Conservation (phyloP, 2,113 vertebrate genomes). For the Atlantisia rogersi region DNA sequence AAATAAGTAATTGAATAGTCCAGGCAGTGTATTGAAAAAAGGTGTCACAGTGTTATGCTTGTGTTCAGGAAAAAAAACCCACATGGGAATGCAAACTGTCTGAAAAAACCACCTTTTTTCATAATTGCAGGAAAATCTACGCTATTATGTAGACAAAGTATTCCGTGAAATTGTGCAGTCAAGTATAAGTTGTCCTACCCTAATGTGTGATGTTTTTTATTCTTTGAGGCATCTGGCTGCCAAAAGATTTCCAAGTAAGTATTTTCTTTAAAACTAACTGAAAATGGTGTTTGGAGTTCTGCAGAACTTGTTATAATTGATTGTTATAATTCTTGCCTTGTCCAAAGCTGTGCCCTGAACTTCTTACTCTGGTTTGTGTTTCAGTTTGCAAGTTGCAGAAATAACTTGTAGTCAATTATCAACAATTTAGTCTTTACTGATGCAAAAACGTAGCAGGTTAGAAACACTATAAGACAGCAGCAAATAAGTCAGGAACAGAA, state of each 20-base stretch:
- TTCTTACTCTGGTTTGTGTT: not conserved
- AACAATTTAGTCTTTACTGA: not conserved
- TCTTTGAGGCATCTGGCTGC: slow-evolving; percentile 91
- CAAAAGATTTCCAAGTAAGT: slow-evolving; percentile 93
- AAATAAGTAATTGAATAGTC: not conserved
- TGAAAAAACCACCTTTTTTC: slow-evolving; percentile 42
- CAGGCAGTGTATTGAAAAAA: not conserved
- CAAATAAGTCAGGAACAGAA: not conserved
- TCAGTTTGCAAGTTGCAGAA: not conserved
- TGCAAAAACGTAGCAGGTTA: not conserved
- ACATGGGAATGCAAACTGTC: not conserved
- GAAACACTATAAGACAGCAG: not conserved
- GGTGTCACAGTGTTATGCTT: not conserved
- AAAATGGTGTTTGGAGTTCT: not conserved
- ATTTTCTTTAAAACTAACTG: not conserved
- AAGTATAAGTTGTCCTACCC: slow-evolving; percentile 94
- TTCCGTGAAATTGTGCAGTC: slow-evolving; percentile 93
- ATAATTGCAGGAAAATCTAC: slow-evolving; percentile 90
- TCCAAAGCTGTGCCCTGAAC: not conserved
- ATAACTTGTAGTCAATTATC: not conserved
- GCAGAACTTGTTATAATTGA: too few species aligned
- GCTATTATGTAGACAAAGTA: slow-evolving; percentile 94
- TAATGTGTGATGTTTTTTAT: slow-evolving; percentile 96
- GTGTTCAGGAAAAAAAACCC: not conserved
- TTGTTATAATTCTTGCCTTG: not conserved